These are phyloP conservation scores for Tetrapedia diversipes DNA, from an alignment of 2,888 invertebrate species.

Conservation along the genomic window DNA sequence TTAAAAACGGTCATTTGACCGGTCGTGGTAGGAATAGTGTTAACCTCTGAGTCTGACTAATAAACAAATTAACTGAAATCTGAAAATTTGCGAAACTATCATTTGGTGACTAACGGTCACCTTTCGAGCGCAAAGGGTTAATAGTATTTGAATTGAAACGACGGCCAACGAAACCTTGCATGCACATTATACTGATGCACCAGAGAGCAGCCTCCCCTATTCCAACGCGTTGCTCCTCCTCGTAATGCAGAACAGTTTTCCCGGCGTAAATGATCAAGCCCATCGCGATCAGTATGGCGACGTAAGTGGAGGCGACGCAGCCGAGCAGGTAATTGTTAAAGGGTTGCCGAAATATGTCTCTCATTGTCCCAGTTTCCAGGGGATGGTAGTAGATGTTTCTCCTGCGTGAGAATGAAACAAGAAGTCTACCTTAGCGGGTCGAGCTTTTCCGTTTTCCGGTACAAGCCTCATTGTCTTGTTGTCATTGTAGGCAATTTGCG, in stretches of 20 bases:
- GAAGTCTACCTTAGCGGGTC: no score
- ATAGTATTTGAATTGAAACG: no score
- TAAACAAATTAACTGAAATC: no score
- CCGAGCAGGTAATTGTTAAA: constrained; percentile 85
- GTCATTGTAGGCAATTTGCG: no score
- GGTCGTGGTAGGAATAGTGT: no score
- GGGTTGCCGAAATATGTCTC: constrained; percentile 87
- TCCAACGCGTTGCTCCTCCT: constrained; percentile 76
- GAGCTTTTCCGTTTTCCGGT: no score
- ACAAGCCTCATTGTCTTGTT: no score
- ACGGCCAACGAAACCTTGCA: constrained; percentile 84
- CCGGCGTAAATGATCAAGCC: constrained; percentile 83
- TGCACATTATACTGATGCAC: constrained; percentile 87
- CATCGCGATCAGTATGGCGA: constrained; percentile 84
- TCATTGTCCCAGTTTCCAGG: constrained; percentile 85
- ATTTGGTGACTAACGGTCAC: no score
- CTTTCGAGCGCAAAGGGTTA: no score
- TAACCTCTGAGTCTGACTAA: no score
- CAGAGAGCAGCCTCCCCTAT: constrained; percentile 86
- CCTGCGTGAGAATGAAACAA: constrained; percentile 82
- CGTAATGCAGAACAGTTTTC: constrained; percentile 74
- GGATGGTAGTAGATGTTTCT: constrained; percentile 87
- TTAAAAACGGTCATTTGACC: no score
- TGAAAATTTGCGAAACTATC: no score
- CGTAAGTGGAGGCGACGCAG: constrained; percentile 84